These are phyloP conservation scores for Torymus texanus DNA, from an alignment of 2,888 invertebrate genomes.

Conservation along the genomic window DNA sequence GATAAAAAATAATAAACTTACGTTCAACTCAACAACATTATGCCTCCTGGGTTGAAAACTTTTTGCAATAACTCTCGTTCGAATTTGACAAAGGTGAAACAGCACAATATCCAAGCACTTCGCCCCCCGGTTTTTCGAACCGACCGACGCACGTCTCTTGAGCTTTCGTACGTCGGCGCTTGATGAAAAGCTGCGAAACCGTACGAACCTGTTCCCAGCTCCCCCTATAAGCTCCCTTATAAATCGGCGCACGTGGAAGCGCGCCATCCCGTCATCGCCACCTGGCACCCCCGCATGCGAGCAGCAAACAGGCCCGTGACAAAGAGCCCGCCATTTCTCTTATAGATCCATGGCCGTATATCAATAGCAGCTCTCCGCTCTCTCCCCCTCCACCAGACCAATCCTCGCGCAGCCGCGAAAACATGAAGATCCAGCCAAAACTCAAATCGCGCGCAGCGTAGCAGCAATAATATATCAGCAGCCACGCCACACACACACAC, in stretches of 20 bases:
- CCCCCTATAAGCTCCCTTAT: background rate
- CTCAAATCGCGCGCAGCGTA: conserved; percentile 47
- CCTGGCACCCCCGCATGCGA: background rate
- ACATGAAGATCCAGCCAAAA: conserved; percentile 66
- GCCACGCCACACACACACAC: background rate
- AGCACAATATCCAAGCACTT: no score
- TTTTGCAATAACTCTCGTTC: no score
- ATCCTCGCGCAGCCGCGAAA: conserved; percentile 51
- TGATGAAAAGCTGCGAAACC: no score
- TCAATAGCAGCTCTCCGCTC: conserved; percentile 57
- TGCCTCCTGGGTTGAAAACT: no score
- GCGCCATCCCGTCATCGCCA: conserved; percentile 9
- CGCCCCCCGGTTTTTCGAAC: no score
- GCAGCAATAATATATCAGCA: no score
- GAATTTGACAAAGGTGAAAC: no score
- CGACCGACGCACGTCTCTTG: no score
- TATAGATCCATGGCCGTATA: conserved; percentile 71
- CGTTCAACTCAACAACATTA: no score
- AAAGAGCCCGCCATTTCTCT: conserved; percentile 59
- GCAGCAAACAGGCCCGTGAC: background rate
- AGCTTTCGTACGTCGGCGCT: no score
- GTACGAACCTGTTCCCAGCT: no score
- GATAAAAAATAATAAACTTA: no score
- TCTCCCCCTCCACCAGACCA: conserved; percentile 55
- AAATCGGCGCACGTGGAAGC: conserved; percentile 21